Conservation (phyloP, 2,797 vertebrate species). For the Coreius guichenoti region DNA sequence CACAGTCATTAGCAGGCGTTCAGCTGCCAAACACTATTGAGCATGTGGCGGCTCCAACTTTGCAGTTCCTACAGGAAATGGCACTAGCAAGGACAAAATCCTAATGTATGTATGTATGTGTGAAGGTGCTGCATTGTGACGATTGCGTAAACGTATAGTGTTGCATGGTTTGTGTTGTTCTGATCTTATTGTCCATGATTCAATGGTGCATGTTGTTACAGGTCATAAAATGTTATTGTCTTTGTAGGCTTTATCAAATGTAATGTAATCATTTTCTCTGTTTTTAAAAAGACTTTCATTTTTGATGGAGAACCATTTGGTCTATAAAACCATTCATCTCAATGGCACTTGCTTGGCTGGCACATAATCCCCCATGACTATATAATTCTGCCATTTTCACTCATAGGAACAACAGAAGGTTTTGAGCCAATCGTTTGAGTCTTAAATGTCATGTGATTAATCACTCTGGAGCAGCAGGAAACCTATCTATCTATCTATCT, state of each 20-base stretch:
- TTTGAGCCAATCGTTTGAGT: not conserved
- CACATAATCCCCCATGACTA: not conserved
- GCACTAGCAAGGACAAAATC: constrained; percentile 27
- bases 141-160: not conserved
- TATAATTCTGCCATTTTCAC: not conserved
- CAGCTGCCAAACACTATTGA: constrained; percentile 55
- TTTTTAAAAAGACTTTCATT: not conserved
- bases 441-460: not conserved
- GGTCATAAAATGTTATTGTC: not conserved
- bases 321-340: not conserved
- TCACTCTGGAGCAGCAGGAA: not conserved
- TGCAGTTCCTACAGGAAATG: constrained; percentile 27
- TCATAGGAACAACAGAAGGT: not conserved
- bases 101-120: constrained; percentile 34
- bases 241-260: not conserved
- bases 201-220: not conserved
- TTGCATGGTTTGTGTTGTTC: not conserved
- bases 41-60: constrained; percentile 41
- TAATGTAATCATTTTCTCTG: too few relatives aligned
- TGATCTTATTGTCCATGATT: not conserved
- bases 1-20: constrained; percentile 61
- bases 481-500: too few relatives aligned
- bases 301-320: not conserved
- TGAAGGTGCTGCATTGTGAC: not conserved
- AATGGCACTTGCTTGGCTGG: not conserved